phyloP scores from a whole-genome alignment of 2,797 vertebrate genomes.

The Poeciliopsis infans region DNA sequence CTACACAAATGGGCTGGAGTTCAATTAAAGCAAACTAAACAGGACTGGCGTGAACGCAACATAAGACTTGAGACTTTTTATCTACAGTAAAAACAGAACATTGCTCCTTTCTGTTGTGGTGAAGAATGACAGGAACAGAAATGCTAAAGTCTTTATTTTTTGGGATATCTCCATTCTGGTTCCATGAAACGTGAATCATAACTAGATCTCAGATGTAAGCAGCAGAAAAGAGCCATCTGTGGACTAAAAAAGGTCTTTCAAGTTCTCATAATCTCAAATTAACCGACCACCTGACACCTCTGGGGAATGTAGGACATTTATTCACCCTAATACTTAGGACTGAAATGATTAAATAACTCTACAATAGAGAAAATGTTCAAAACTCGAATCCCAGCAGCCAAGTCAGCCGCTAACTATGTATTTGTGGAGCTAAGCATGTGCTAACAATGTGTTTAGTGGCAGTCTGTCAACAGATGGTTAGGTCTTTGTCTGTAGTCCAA shows the following conservation, averaged over 20 bases:
- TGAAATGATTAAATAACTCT: conserved; percentile 8
- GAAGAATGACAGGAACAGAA: background rate
- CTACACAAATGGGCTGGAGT: no score
- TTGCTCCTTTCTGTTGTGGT: background rate
- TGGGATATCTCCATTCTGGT: background rate
- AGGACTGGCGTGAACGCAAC: no score
- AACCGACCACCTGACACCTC: background rate
- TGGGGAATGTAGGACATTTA: no score
- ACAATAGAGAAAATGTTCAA: conserved; percentile 1
- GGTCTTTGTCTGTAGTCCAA: conserved; percentile 16
- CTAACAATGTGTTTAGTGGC: conserved; percentile 57
- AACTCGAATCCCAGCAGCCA: background rate
- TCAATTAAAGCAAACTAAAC: background rate
- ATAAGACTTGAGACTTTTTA: background rate
- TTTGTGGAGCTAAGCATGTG: conserved; percentile 36
- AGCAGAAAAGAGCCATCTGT: background rate
- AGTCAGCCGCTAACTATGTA: conserved; percentile 23
- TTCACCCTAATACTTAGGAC: no score
- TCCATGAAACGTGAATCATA: background rate
- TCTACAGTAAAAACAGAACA: background rate
- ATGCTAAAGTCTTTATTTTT: background rate
- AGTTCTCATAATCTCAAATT: background rate
- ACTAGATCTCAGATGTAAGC: background rate
- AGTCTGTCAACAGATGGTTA: conserved; percentile 43
- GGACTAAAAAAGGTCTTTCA: background rate